Percentiles rank a stretch among this genome's conserved stretches.
These are phyloP conservation scores for Polietes domitor DNA, from an alignment of 2,888 invertebrate genomes.

Conservation along the genomic window DNA sequence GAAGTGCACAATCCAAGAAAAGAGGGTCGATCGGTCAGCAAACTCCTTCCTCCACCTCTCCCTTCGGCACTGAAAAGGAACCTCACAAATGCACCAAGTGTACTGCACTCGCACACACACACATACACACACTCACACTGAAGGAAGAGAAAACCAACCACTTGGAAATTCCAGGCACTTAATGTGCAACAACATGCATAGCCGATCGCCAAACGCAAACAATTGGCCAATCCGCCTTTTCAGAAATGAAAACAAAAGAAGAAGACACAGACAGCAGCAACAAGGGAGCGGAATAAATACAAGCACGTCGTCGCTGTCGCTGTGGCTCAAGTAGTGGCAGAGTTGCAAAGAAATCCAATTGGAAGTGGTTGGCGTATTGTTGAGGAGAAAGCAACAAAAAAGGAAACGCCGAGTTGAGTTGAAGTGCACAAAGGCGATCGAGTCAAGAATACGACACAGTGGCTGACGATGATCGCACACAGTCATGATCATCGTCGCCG, in stretches of 20 bases:
- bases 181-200: conserved; percentile 52
- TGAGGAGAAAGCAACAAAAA: conserved; percentile 62
- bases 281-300: conserved; percentile 13
- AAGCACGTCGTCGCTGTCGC: conserved; percentile 1
- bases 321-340: conserved; percentile 47
- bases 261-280: background rate
- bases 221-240: conserved; percentile 10
- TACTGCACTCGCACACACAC: background rate
- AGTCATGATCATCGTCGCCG: conserved; percentile 28
- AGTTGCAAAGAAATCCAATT: conserved; percentile 26
- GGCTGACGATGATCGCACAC: conserved; percentile 52
- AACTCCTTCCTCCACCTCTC: conserved; percentile 37
- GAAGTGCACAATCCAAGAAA: conserved; percentile 36
- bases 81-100: conserved; percentile 25
- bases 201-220: conserved; percentile 1
- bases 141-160: conserved; percentile 50
- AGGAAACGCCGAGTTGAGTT: conserved; percentile 54
- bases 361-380: conserved; percentile 41
- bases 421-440: conserved; percentile 63
- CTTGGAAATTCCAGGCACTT: conserved; percentile 66
- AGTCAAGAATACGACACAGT: conserved; percentile 64
- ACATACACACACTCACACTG: background rate
- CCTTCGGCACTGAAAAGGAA: conserved; percentile 46
- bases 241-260: background rate
- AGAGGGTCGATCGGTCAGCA: conserved; percentile 44